These are phyloP conservation scores for Adelosebastes latens DNA, from an alignment of 2,797 vertebrate genomes.

Conservation along the genomic window DNA sequence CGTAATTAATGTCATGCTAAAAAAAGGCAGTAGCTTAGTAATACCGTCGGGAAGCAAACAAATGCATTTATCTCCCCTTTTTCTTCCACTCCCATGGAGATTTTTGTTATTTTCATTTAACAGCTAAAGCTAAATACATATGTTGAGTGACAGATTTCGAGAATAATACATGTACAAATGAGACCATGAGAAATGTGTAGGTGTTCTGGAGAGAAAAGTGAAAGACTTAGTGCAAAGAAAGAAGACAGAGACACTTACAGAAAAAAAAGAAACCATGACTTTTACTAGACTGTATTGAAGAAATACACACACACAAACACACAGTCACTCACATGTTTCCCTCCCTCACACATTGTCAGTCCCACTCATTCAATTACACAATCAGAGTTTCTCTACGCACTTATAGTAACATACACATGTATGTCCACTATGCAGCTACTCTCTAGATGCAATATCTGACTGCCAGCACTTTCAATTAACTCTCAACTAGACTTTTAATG, in stretches of 20 bases:
- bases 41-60: background rate
- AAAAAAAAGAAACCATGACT: background rate
- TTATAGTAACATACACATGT: background rate
- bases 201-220: background rate
- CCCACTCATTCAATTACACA: background rate
- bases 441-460: conserved; percentile 3
- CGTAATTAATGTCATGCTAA: too few relatives aligned
- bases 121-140: background rate
- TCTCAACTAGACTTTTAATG: conserved; percentile 55
- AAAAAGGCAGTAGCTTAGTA: background rate
- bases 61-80: background rate
- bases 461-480: conserved; percentile 53
- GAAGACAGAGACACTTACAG: background rate
- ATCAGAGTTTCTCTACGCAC: background rate
- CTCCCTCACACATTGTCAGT: background rate
- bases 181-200: background rate
- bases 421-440: background rate
- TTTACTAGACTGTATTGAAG: background rate
- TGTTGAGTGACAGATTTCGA: background rate
- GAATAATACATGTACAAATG: background rate
- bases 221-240: background rate
- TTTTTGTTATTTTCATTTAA: background rate
- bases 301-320: background rate
- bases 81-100: background rate
- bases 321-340: background rate